These are phyloP conservation scores for Triops cancriformis DNA, from an alignment of 1,140 invertebrate genomes.

Conservation along the genomic window DNA sequence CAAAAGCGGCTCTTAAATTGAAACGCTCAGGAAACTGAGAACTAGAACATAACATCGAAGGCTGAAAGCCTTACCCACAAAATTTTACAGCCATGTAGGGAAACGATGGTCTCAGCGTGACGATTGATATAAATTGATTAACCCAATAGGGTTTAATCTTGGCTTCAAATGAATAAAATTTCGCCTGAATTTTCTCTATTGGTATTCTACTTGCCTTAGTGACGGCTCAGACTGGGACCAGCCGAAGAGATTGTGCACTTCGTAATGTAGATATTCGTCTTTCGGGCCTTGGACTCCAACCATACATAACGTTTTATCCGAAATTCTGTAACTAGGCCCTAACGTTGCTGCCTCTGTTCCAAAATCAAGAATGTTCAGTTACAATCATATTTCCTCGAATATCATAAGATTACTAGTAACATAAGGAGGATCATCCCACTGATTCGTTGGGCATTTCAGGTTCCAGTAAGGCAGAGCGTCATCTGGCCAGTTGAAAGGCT, in stretches of 20 bases:
- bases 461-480: slow-evolving; percentile 23
- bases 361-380: not conserved
- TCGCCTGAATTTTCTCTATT: no score
- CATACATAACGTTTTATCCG: slow-evolving; percentile 30
- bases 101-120: no score
- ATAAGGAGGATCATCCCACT: slow-evolving; percentile 30
- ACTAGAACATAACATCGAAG: no score
- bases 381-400: not conserved
- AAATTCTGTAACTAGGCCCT: slow-evolving; percentile 14
- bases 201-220: slow-evolving; percentile 25
- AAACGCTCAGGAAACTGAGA: no score
- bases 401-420: slow-evolving; percentile 20
- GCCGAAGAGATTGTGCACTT: slow-evolving; percentile 52
- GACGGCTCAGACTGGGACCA: slow-evolving; percentile 34
- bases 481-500: slow-evolving; percentile 26
- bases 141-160: no score
- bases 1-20: no score
- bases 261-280: slow-evolving; percentile 37
- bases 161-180: no score
- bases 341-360: slow-evolving; percentile 18
- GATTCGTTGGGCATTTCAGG: slow-evolving; percentile 24
- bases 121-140: no score
- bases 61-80: no score
- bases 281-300: slow-evolving; percentile 26
- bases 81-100: no score